phyloP scores from a whole-genome alignment of 2,888 invertebrate species.

The Dusona sp. region DNA sequence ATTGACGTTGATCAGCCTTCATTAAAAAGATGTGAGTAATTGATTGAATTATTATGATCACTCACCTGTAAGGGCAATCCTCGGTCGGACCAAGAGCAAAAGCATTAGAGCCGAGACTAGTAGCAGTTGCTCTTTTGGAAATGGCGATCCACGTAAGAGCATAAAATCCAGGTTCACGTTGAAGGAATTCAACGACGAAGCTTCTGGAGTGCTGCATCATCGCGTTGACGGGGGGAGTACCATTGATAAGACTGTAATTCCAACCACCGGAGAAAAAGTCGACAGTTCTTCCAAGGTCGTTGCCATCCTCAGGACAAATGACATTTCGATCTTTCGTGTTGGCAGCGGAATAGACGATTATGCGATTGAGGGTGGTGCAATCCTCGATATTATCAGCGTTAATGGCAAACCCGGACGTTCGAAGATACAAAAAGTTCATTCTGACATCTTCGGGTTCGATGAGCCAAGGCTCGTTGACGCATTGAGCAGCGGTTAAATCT shows the following conservation, averaged over 20 bases:
- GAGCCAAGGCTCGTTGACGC: constrained; percentile 91
- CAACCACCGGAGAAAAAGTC: constrained; percentile 91
- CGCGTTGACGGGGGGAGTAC: constrained; percentile 66
- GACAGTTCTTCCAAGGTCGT: constrained; percentile 83
- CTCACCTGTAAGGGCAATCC: constrained; percentile 91
- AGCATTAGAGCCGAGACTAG: constrained; percentile 73
- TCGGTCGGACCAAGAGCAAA: constrained; percentile 82
- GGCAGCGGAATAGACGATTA: constrained; percentile 90
- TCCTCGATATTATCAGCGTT: constrained; percentile 83
- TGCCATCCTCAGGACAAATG: constrained; percentile 88
- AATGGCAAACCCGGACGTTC: constrained; percentile 89
- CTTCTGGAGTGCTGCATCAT: constrained; percentile 87
- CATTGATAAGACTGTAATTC: constrained; percentile 83
- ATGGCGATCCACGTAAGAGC: constrained; percentile 92
- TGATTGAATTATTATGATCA: constrained; percentile 27
- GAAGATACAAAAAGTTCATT: constrained; percentile 90
- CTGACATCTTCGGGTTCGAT: constrained; percentile 90
- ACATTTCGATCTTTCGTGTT: constrained; percentile 88
- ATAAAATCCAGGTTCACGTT: constrained; percentile 90
- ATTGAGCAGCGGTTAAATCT: constrained; percentile 84
- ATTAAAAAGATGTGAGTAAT: background rate
- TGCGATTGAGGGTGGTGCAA: constrained; percentile 90
- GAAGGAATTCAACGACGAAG: constrained; percentile 91
- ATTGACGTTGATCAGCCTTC: too few relatives aligned
- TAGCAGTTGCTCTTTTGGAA: constrained; percentile 87